phyloP scores from a whole-genome alignment of 2,888 invertebrate genomes.

The Calameuta pallipes region DNA sequence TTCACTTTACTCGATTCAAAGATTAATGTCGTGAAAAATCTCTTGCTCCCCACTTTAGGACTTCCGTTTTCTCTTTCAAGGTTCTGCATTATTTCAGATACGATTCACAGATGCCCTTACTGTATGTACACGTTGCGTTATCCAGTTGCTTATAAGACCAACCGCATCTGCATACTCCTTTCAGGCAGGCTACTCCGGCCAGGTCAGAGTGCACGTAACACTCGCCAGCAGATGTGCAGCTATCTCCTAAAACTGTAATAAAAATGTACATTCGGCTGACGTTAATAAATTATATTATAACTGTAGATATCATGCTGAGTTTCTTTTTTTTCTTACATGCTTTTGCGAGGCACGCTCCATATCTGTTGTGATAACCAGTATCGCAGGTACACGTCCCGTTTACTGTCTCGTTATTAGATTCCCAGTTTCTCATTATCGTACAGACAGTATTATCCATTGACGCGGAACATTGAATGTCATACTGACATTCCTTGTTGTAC shows the following conservation, averaged over 20 bases:
- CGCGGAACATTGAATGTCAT: conserved; percentile 40
- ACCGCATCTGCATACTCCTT: conserved; percentile 35
- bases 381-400: conserved; percentile 30
- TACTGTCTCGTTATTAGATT: background rate
- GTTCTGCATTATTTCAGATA: background rate
- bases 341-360: background rate
- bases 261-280: background rate
- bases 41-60: background rate
- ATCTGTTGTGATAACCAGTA: conserved; percentile 21
- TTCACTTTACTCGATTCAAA: background rate
- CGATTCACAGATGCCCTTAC: background rate
- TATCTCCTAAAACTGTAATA: background rate
- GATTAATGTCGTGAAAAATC: background rate
- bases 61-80: background rate
- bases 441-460: conserved; percentile 26
- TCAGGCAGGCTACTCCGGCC: conserved; percentile 30
- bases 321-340: background rate
- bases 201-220: conserved; percentile 39
- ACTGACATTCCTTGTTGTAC: conserved; percentile 33
- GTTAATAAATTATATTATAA: background rate
- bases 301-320: background rate
- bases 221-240: conserved; percentile 28
- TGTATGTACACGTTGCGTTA: conserved; percentile 11
- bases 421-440: background rate
- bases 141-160: conserved; percentile 25